A percentile compares a stretch with the other conserved stretches of the same genome.
These are phyloP conservation scores for Zelleria hepariella DNA, from an alignment of 2,888 invertebrate species.

Conservation along the genomic window DNA sequence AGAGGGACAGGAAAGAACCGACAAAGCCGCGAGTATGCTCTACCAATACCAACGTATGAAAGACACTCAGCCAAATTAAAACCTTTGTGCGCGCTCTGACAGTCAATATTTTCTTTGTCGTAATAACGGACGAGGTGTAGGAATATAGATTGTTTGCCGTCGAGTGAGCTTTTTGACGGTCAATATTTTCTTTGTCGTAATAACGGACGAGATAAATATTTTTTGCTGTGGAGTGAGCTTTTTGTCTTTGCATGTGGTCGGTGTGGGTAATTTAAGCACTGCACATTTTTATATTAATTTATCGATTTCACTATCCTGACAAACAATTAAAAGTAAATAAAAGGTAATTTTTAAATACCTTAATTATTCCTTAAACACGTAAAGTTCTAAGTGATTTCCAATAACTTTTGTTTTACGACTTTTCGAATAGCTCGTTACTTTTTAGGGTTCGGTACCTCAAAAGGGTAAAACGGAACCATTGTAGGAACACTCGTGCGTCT, in stretches of 20 bases:
- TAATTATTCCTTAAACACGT: too few relatives aligned
- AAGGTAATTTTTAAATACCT: too few relatives aligned
- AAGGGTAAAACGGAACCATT: too few relatives aligned
- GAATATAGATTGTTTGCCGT: background rate
- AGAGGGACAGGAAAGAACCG: background rate
- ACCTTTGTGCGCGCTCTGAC: slow-evolving; percentile 1
- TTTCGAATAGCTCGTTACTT: too few relatives aligned
- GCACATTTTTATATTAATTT: background rate
- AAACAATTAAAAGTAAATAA: too few relatives aligned
- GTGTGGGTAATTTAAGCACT: background rate
- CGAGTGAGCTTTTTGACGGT: background rate
- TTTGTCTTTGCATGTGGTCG: background rate
- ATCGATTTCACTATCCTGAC: background rate
- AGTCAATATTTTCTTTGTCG: slow-evolving; percentile 2
- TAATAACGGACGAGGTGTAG: background rate
- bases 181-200: slow-evolving; percentile 1
- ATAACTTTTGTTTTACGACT: too few relatives aligned
- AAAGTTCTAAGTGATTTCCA: too few relatives aligned
- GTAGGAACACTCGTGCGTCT: too few relatives aligned
- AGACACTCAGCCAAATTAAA: slow-evolving; percentile 4
- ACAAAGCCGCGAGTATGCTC: background rate
- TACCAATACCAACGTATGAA: background rate
- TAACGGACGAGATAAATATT: background rate
- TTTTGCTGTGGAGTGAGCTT: background rate
- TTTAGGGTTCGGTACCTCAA: too few relatives aligned